Conservation (phyloP, 64 coral and sea anemone genomes). For the Pocillopora verrucosa region DNA sequence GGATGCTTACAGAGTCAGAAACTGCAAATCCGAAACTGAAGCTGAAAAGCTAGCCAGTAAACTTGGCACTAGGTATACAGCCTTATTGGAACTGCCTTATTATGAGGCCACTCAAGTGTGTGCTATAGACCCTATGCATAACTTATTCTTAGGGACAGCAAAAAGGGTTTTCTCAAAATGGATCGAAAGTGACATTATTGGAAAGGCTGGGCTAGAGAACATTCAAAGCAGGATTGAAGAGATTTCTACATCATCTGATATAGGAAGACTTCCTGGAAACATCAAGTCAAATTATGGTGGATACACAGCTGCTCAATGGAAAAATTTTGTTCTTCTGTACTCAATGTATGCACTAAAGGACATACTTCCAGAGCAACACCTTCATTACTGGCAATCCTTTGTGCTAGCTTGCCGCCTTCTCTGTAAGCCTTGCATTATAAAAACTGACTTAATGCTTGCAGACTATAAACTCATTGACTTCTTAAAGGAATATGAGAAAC, state of each 20-base stretch:
- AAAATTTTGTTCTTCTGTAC: conserved; percentile 22
- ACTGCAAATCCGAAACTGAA: conserved; percentile 6
- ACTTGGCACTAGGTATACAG: conserved; percentile 3
- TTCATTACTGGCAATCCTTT: conserved; percentile 54
- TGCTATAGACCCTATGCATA: conserved; percentile 53
- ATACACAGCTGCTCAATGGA: conserved; percentile 34
- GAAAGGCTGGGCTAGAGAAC: not conserved
- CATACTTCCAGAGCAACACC: conserved; percentile 22
- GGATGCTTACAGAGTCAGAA: not conserved
- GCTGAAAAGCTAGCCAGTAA: conserved; percentile 22
- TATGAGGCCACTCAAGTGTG: conserved; percentile 23
- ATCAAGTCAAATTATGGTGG: conserved; percentile 40
- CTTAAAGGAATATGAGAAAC: conserved; percentile 35
- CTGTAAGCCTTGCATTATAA: conserved; percentile 17
- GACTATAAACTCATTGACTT: no score
- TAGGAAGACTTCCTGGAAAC: conserved; percentile 25
- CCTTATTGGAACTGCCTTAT: conserved; percentile 53
- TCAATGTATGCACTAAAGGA: conserved; percentile 17
- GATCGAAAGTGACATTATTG: conserved; percentile 22
- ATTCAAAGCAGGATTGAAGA: conserved; percentile 20
- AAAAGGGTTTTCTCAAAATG: conserved; percentile 38
- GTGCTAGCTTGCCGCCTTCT: conserved; percentile 44
- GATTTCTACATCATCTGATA: not conserved
- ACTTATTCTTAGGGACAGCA: conserved; percentile 40
- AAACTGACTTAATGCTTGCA: no score